Conservation (phyloP, 2,888 invertebrate species). For the Diabrotica balteata region DNA sequence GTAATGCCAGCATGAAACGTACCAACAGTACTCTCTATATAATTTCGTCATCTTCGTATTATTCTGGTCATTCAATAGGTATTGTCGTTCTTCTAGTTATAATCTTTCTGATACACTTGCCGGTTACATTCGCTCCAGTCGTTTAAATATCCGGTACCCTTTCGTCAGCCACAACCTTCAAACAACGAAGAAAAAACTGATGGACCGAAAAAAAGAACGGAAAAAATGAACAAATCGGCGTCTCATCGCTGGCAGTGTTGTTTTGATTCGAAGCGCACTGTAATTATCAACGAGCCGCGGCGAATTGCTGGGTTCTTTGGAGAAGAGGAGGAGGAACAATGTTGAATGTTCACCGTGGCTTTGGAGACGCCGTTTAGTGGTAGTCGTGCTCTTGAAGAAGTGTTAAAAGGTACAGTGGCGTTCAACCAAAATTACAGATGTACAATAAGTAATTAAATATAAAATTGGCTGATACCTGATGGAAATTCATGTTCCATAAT, state of each 20-base stretch:
- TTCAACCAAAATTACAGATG: background rate
- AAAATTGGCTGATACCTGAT: too few species aligned
- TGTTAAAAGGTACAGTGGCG: conserved; percentile 15
- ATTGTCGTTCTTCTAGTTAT: too few species aligned
- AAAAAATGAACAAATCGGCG: conserved; percentile 22
- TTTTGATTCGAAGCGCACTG: conserved; percentile 23
- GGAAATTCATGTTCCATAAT: too few species aligned
- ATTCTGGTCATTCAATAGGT: too few species aligned
- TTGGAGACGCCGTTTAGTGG: conserved; percentile 7
- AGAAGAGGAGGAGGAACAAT: conserved; percentile 6
- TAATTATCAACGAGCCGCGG: conserved; percentile 24
- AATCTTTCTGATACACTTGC: too few species aligned
- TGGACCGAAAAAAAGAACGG: background rate
- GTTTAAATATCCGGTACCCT: too few species aligned
- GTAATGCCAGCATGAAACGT: too few species aligned
- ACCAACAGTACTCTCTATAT: too few species aligned
- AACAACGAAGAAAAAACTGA: background rate
- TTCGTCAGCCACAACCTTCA: too few species aligned
- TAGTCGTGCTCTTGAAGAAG: conserved; percentile 4
- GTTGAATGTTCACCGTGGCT: conserved; percentile 7
- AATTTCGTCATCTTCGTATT: too few species aligned
- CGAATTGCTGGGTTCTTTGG: conserved; percentile 5
- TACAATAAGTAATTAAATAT: too few species aligned
- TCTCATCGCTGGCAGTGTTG: conserved; percentile 20
- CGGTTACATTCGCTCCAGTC: too few species aligned